These are phyloP conservation scores for Heptranchias perlo DNA, from an alignment of 2,113 vertebrate species.

Conservation along the genomic window DNA sequence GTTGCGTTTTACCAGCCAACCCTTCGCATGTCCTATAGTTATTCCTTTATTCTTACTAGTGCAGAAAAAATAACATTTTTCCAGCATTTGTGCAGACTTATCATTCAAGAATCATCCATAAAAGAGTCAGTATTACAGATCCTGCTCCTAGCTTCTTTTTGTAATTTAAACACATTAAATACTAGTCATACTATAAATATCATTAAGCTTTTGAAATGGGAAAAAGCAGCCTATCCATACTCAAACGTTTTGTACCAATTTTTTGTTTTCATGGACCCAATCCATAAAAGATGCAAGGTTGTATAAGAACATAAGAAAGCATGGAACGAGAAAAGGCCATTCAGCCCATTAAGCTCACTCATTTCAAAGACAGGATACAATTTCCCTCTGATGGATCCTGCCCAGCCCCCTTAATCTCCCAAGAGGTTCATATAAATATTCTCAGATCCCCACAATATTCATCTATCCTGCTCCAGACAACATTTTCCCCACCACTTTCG, in stretches of 20 bases:
- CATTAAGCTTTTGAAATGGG: not conserved
- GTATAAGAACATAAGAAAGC: not conserved
- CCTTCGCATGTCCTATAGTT: not conserved
- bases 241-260: not conserved
- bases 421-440: not conserved
- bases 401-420: not conserved
- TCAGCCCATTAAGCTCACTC: not conserved
- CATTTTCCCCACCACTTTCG: not conserved
- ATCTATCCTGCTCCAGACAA: not conserved
- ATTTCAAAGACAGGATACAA: not conserved
- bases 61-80: not conserved
- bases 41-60: not conserved
- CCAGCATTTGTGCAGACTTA: not conserved
- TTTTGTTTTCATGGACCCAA: not conserved
- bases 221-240: not conserved
- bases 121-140: not conserved
- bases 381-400: not conserved
- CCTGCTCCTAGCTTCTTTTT: not conserved
- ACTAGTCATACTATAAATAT: not conserved
- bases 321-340: not conserved
- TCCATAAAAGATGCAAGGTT: not conserved
- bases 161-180: not conserved
- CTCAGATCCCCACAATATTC: not conserved
- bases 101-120: not conserved
- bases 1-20: not conserved